Evolutionary conservation across 2,888 invertebrate species (phyloP).

Genomic region (Acronicta psi): DNA sequence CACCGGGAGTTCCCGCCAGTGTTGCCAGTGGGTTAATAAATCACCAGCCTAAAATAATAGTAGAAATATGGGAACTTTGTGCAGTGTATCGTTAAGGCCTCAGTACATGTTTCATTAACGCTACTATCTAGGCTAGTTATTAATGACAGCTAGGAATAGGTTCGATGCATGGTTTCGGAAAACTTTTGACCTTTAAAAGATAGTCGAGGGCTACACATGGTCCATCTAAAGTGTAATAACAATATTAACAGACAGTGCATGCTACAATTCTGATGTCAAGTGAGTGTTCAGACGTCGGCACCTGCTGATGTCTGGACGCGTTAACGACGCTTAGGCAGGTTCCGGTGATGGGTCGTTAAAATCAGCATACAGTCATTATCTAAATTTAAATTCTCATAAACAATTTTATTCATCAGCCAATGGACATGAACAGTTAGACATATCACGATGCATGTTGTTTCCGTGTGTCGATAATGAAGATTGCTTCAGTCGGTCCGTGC

Average conservation of each 20-base stretch:
- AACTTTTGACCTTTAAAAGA: constrained; percentile 55
- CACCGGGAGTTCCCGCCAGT: constrained; percentile 47
- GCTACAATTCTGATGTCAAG: constrained; percentile 69
- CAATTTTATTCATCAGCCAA: constrained; percentile 45
- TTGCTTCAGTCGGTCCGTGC: constrained; percentile 52
- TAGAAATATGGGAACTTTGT: constrained; percentile 45
- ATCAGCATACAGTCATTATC: constrained; percentile 44
- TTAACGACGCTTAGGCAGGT: constrained; percentile 68
- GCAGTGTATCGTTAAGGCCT: constrained; percentile 77
- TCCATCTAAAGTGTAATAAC: constrained; percentile 77
- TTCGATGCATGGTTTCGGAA: constrained; percentile 79
- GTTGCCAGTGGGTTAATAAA: constrained; percentile 44
- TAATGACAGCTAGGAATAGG: constrained; percentile 79
- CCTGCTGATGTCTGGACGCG: constrained; percentile 39
- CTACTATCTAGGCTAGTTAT: constrained; percentile 83
- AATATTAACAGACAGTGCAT: constrained; percentile 80
- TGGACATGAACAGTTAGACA: constrained; percentile 51
- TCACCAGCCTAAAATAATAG: constrained; percentile 28
- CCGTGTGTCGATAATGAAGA: constrained; percentile 56
- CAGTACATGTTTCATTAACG: constrained; percentile 81
- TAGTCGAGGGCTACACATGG: constrained; percentile 62
- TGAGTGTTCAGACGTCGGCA: constrained; percentile 50
- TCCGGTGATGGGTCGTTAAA: constrained; percentile 69
- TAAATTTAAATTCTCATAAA: constrained; percentile 50
- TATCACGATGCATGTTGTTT: constrained; percentile 71